Base-by-base conservation (phyloP, 2,888 invertebrate species). In the Cosmopolites sordidus region DNA sequence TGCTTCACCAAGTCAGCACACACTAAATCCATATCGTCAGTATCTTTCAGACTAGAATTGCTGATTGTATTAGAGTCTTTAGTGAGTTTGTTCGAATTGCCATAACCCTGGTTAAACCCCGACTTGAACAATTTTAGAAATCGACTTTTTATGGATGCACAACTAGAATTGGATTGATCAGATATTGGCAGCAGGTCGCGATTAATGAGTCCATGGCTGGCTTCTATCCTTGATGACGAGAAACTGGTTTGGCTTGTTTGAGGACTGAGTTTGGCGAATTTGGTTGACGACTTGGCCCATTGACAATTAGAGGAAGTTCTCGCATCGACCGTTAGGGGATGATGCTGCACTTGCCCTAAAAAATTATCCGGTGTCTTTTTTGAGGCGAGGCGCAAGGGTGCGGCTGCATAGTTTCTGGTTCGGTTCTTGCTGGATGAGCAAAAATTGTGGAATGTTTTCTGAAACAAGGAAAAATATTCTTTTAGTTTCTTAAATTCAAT, bases 21-120 rank as follows among this genome's bases (percentile, higher is more conserved):
- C 8, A 81, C 82, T 61, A 83, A 79, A 60, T 87, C 87, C 29
- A 82, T 77, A 47, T 79, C 83, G 62, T 85, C 86, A 58, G 84
- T 74, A 68, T 87, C 86, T 48, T 84, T 82, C n/a, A 87, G 76
- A 65, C 86, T 87, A 51, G 86, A 86, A 73, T 87, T 87, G 69
- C 86, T 87, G 64, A 87, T 86, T 54, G 83, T 76, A 59, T 76
- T 74, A n/a, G 57, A 52, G 5, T 27, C 48, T n/a, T 51, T 57
- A 18, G 18, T 50, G 2, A 57, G 37, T 40, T 48, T 57, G 8
- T 18, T 22, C 4, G 15, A 4, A n/a, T 16, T 12, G 11, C 11
- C 12, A 18, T 46, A 47, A 14, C 29, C 38, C 15, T 44, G 48
- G 27, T 12, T 47, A 11, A 56, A 18, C 2, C 56, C 48, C 6